A percentile compares a stretch with the other conserved stretches of the same genome.
Evolutionary conservation across 2,113 vertebrate genomes (phyloP).

Genomic region (Dicaeum eximium): DNA sequence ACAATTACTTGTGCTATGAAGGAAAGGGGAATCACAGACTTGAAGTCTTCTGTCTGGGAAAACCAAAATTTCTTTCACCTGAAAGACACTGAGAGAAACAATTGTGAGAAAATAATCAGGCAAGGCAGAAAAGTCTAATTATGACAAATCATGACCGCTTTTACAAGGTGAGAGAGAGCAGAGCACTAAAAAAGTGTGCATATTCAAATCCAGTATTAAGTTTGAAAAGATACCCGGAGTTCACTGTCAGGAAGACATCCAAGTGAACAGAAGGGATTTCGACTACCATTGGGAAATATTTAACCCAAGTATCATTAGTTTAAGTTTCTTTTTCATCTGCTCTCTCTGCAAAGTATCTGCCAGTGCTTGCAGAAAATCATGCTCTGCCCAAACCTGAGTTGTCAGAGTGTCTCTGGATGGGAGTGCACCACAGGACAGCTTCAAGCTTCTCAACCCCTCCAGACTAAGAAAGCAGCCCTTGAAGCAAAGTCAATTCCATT

Average conservation of each 20-base stretch:
- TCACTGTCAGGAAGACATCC: not conserved
- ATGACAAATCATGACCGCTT: not conserved
- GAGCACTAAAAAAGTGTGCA: not conserved
- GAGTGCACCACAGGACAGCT: not conserved
- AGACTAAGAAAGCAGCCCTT: not conserved
- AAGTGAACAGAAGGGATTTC: not conserved
- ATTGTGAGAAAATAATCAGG: not conserved
- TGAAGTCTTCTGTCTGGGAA: not conserved
- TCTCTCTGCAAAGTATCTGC: not conserved
- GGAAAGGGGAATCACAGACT: not conserved
- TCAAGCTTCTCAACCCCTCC: not conserved
- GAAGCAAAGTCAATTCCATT: not conserved
- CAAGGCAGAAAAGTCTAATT: not conserved
- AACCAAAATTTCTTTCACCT: not conserved
- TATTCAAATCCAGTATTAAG: not conserved
- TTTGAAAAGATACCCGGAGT: not conserved
- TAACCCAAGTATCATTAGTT: not conserved
- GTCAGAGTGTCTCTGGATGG: not conserved
- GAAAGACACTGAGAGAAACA: not conserved
- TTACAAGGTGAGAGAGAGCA: not conserved
- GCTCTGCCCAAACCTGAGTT: not conserved
- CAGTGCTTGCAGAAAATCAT: not conserved
- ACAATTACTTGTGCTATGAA: not conserved
- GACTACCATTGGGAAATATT: not conserved
- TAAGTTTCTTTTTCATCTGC: not conserved